Evolutionary conservation across 2,113 vertebrate genomes (phyloP).

Genomic region (Urocynchramus pylzowi): DNA sequence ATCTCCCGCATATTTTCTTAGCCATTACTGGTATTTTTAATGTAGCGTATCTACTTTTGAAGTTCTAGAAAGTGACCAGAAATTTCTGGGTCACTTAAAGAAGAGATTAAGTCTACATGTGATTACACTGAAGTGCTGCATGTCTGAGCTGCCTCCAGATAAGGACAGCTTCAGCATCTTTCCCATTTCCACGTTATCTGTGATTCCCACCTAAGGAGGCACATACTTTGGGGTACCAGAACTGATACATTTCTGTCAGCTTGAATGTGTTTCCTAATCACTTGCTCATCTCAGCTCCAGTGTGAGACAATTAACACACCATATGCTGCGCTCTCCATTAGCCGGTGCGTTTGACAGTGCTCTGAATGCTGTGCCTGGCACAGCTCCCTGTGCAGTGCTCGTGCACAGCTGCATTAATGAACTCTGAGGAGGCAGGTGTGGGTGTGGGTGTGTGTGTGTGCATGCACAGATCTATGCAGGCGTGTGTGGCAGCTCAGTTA

Average conservation of each 20-base stretch:
- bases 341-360: neutral
- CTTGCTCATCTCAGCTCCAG: neutral
- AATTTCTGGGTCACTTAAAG: neutral
- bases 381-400: neutral
- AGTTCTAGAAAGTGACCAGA: neutral
- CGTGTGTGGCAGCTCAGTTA: neutral
- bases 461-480: neutral
- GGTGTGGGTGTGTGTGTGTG: neutral
- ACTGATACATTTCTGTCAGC: neutral
- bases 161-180: neutral
- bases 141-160: accelerated
- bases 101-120: neutral
- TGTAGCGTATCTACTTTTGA: neutral
- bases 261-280: neutral
- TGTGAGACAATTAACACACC: neutral
- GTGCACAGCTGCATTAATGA: neutral
- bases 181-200: neutral
- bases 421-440: neutral
- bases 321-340: neutral
- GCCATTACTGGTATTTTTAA: neutral
- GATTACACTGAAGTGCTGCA: neutral
- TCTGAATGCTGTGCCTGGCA: neutral
- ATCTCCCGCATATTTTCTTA: neutral
- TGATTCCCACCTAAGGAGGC: neutral
- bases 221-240: neutral